Base-by-base conservation (phyloP, 2,113 vertebrate species). In the Neogale vison region DNA sequence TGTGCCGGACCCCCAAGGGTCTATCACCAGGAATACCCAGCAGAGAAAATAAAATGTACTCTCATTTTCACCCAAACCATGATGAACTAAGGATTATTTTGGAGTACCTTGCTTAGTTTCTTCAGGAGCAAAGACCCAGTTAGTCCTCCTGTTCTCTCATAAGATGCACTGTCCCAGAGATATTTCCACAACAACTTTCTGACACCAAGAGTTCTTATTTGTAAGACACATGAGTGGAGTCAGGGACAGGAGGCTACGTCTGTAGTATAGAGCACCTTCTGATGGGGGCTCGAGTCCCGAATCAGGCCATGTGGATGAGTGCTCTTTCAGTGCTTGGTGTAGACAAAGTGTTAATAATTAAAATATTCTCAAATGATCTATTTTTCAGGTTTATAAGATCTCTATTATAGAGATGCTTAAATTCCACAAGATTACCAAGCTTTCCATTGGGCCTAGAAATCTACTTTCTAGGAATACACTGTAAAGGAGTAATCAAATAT, bases 121-220 rank as follows among this genome's bases (percentile, higher is more conserved):
- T 69, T 81, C 55, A 85, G 92, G 71, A 93, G 83, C 61, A 90
- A 83, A 96, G 59, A 82, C 80, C 59, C 45, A 86, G 59, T 67
- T 47, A 72, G 47, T 90, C 39, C 4, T 13, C 42, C 23, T 63
- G 20, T 71, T 36, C 24, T 86, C 71, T 94, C 31, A 29, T 29
- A 84, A 71, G 77, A 71, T 50, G 61, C 77, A 36, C 17, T 61
- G n/a, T 77, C 61, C 36, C 45, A 63, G 31, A 89, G 42, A 92
- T 15, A 45, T 50, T 88, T 71, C n/a, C 4, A 34, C 55, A 9
- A 36, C 14, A 81, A 23, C 57, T 47, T 74, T 57, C 55, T 52
- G 29, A 59, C 6, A 55, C 42, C 31, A 85, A 20, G 45, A 42
- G 65, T 83, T 61, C 52, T 94, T 39, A 42, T 59, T 55, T 67